Base-by-base conservation (phyloP, 2,888 invertebrate genomes). In the Ochropleura leucogaster region DNA sequence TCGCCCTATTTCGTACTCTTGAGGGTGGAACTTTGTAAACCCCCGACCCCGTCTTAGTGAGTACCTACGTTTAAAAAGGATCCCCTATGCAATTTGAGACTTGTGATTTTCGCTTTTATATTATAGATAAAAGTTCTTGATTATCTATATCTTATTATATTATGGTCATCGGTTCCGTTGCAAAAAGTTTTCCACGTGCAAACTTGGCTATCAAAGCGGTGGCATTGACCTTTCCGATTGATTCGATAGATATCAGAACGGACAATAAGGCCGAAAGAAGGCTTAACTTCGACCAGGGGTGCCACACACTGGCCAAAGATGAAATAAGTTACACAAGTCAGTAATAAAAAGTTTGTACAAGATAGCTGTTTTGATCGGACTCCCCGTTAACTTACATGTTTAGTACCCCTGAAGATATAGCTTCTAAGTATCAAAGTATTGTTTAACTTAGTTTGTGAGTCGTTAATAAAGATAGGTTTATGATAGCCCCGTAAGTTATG, bases 171-270 rank as follows among this genome's bases (percentile, higher is more conserved):
- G 72, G 77, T 83, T 84, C 80, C 64, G 79, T 74, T 82, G 86
- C 83, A 89, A 89, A 88, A 88, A 89, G 51, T 70, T 70, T 18
- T 76, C 82, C 89, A 85, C 90, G 88, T 87, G 87, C 86, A 89
- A 86, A 87, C 70, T 89, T 83, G 80, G 75, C 89, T 89, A 89
- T 91, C 88, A 87, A 86, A 77, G 79, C 74, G 60, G 75, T 84
- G 89, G 83, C 87, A 83, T 86, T 90, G 90, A 91, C 89, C 90
- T 87, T 85, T 76, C 71, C 80, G 88, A 90, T 90, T 88, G 88
- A 88, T 89, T 89, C 85, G 82, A 86, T 83, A 89, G 90, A 90
- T 90, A 92, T 85, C 84, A 77, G 66, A 77, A 77, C 83, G 74
- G 79, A 90, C 85, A 90, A 90, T 88, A 82, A 82, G 81, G 74